A percentile compares a stretch with the other conserved stretches of the same genome.
Evolutionary conservation across 2,797 vertebrate species (phyloP).

Genomic region (Gallinago nigripennis): DNA sequence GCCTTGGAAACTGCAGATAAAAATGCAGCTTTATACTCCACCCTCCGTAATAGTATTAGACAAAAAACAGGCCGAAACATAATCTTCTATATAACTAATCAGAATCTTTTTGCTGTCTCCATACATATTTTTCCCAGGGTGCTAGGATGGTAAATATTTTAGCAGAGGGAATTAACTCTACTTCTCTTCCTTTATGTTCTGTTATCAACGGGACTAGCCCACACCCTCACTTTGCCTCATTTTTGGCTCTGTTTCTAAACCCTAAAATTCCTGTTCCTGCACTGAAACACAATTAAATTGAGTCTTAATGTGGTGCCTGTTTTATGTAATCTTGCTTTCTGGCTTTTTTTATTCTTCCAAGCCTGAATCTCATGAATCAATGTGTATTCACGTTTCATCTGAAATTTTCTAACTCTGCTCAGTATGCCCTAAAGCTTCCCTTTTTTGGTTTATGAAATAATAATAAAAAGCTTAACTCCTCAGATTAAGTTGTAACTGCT

Average conservation of each 20-base stretch:
- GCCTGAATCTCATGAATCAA: conserved; percentile 69
- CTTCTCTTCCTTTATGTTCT: conserved; percentile 55
- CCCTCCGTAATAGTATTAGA: not conserved
- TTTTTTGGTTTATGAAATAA: conserved; percentile 64
- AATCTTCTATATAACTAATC: conserved; percentile 36
- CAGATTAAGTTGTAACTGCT: conserved; percentile 56
- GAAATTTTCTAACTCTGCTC: conserved; percentile 56
- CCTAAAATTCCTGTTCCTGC: conserved; percentile 68
- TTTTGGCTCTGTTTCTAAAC: conserved; percentile 69
- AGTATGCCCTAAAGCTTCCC: conserved; percentile 40
- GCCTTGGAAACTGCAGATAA: conserved; percentile 1
- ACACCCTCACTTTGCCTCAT: conserved; percentile 64
- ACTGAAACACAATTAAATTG: conserved; percentile 66
- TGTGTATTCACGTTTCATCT: conserved; percentile 38
- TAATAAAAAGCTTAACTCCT: conserved; percentile 44
- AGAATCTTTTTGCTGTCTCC: conserved; percentile 51
- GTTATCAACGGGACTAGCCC: conserved; percentile 44
- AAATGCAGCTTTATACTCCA: not conserved
- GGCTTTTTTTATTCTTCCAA: conserved; percentile 60
- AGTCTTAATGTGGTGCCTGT: conserved; percentile 65
- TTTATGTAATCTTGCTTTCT: conserved; percentile 69
- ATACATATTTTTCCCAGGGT: conserved; percentile 62
- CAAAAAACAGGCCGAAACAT: conserved; percentile 37
- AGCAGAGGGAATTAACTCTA: conserved; percentile 56
- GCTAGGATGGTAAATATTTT: conserved; percentile 64